Conservation (phyloP, 2,113 vertebrate genomes). For the Lucifuga dentata region DNA sequence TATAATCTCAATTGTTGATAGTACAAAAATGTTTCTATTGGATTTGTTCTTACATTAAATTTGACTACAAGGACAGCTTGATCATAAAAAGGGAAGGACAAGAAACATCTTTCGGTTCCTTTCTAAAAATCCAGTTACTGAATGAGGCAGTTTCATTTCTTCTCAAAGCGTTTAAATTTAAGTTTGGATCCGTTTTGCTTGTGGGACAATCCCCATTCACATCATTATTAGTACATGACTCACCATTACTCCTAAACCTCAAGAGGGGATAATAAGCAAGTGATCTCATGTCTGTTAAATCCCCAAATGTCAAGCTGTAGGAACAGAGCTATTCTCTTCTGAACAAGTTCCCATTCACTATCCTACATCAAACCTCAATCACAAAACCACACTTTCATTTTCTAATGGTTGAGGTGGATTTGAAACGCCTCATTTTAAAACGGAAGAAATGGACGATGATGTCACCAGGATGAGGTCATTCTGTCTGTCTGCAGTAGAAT, state of each 20-base stretch:
- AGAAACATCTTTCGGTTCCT: not conserved
- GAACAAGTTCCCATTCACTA: constrained; percentile 1
- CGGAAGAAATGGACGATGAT: constrained; percentile 4
- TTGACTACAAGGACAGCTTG: not conserved
- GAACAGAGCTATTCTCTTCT: not conserved
- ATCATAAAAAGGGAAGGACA: not conserved
- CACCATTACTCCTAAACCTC: constrained; percentile 7
- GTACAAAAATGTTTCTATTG: too few relatives aligned
- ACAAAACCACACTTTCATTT: not conserved
- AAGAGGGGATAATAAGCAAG: not conserved
- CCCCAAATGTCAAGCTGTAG: not conserved
- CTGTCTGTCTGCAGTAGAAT: constrained; percentile 30
- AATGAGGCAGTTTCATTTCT: constrained; percentile 11
- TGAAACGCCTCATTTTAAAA: not conserved
- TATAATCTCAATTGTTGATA: too few relatives aligned
- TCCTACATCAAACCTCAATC: not conserved
- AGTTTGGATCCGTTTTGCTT: constrained; percentile 6
- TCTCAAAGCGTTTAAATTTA: not conserved
- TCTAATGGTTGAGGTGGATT: not conserved
- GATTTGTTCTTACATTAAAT: too few relatives aligned
- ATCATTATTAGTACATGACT: constrained; percentile 23
- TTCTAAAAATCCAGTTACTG: not conserved
- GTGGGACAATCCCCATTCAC: constrained; percentile 12
- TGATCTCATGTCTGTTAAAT: constrained; percentile 9
- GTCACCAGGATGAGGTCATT: constrained; percentile 36